These are phyloP conservation scores for pig (Sus scrofa) DNA, from an alignment of 2,113 vertebrate species.

Conservation along the genomic window T2T-Sscrofa CM000824.6:199499001-199499500, in stretches of 20 bases:
- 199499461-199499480: constrained; percentile 59
- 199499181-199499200: constrained; percentile 37
- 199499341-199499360: background rate
- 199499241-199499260: background rate
- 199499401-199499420: background rate
- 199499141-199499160: constrained; percentile 68
- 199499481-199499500: constrained; percentile 73
- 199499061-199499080: background rate
- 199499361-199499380: background rate
- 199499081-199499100: background rate
- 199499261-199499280: constrained; percentile 31
- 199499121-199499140: constrained; percentile 59
- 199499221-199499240: background rate
- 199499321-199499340: background rate
- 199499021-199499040: constrained; percentile 23
- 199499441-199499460: constrained; percentile 39
- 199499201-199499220: constrained; percentile 24
- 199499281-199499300: constrained; percentile 50
- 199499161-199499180: constrained; percentile 76
- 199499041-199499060: background rate
- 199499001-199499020: background rate
- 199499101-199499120: constrained; percentile 66
- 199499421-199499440: background rate
- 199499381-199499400: background rate
- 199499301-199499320: constrained; percentile 64